A percentile compares a stretch with the other conserved stretches of the same genome.
Evolutionary conservation across 2,797 vertebrate species (phyloP).

Genomic region (Crax fasciolata): DNA sequence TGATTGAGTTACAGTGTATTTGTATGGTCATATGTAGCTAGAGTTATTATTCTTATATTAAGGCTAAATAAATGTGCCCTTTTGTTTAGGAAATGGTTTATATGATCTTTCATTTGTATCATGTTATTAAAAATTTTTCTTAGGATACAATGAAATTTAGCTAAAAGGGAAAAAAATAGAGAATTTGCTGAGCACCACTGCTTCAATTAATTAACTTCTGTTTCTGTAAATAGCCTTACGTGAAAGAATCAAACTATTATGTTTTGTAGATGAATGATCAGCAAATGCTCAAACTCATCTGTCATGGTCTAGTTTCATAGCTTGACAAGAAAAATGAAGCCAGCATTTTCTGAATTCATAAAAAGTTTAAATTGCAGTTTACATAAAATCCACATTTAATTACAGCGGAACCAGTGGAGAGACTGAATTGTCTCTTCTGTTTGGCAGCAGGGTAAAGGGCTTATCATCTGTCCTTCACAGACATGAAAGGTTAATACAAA

Average conservation of each 20-base stretch:
- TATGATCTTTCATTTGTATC: constrained; percentile 47
- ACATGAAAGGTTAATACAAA: constrained; percentile 41
- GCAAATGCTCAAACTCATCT: constrained; percentile 81
- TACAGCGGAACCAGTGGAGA: constrained; percentile 56
- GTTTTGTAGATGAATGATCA: constrained; percentile 84
- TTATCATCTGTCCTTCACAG: constrained; percentile 62
- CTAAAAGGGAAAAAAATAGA: constrained; percentile 59
- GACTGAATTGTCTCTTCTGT: constrained; percentile 18
- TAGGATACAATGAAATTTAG: constrained; percentile 58
- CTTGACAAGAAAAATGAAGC: constrained; percentile 81
- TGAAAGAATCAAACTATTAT: constrained; percentile 82
- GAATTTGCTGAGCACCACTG: constrained; percentile 50
- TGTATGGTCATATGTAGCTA: neutral
- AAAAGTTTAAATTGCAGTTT: constrained; percentile 64
- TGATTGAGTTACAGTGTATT: constrained; percentile 36
- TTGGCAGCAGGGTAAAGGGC: constrained; percentile 45
- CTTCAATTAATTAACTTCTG: constrained; percentile 83
- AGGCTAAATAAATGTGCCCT: constrained; percentile 57
- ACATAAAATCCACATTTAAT: constrained; percentile 76
- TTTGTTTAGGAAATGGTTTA: constrained; percentile 35
- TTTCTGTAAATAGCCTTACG: constrained; percentile 81
- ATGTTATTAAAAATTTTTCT: constrained; percentile 73
- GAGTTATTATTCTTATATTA: constrained; percentile 37
- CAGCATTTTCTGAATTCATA: constrained; percentile 79
- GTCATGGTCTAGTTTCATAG: constrained; percentile 82